These are phyloP conservation scores for Spheniscus humboldti DNA, from an alignment of 2,797 vertebrate genomes.

Conservation along the genomic window DNA sequence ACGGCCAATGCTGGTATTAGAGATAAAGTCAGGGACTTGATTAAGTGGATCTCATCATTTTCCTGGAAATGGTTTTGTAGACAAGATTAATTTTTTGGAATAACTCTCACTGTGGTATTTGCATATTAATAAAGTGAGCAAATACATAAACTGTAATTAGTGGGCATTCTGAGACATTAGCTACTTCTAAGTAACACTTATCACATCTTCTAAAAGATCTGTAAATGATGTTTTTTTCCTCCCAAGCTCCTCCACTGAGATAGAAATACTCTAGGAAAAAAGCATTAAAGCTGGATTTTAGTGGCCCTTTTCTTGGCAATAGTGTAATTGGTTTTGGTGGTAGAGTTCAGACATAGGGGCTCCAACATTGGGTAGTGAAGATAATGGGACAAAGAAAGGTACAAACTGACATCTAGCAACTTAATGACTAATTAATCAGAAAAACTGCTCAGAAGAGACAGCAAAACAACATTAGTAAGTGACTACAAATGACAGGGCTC, in stretches of 20 bases:
- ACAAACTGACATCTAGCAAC: not conserved
- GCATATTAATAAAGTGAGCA: not conserved
- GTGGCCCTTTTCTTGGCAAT: not conserved
- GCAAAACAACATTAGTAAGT: not conserved
- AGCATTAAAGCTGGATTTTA: not conserved
- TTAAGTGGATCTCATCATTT: not conserved
- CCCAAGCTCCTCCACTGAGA: not conserved
- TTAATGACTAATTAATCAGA: not conserved
- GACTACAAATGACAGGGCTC: not conserved
- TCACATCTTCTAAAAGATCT: not conserved
- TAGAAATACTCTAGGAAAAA: not conserved
- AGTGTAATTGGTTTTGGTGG: not conserved
- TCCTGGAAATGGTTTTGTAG: not conserved
- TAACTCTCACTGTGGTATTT: not conserved
- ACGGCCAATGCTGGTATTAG: not conserved
- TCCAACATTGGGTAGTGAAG: not conserved
- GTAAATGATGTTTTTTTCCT: not conserved
- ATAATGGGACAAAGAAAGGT: not conserved
- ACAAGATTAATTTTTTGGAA: not conserved
- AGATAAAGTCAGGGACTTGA: not conserved
- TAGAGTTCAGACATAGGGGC: not conserved
- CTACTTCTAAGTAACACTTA: not conserved
- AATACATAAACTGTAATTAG: not conserved
- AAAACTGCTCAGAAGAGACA: not conserved
- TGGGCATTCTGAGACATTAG: not conserved